Evolutionary conservation across 2,888 invertebrate genomes (phyloP).

Genomic region (Entomobrya multifasciata): DNA sequence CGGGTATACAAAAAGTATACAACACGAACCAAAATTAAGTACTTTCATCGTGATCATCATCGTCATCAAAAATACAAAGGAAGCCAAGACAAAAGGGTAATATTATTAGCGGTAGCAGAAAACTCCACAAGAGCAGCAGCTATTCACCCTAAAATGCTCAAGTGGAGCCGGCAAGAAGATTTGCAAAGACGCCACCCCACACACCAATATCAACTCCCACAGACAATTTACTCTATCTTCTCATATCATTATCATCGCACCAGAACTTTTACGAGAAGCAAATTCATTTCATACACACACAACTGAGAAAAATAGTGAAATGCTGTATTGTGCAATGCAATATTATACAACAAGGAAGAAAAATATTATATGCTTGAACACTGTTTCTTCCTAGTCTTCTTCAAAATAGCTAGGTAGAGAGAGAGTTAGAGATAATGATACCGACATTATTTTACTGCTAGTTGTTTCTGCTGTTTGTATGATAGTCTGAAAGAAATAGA

Average conservation of each 20-base stretch:
- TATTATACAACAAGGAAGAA: neutral
- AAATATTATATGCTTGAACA: constrained; percentile 4
- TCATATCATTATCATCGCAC: constrained; percentile 33
- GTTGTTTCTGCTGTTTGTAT: no score
- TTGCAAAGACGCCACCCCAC: constrained; percentile 59
- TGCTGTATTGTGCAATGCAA: constrained; percentile 20
- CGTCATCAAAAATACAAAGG: constrained; percentile 41
- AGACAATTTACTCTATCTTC: constrained; percentile 55
- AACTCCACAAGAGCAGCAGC: neutral
- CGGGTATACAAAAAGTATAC: neutral
- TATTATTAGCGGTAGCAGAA: constrained; percentile 61
- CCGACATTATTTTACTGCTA: neutral
- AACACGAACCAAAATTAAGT: constrained; percentile 18
- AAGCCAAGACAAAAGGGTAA: constrained; percentile 38
- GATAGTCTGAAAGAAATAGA: neutral
- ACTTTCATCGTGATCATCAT: constrained; percentile 39
- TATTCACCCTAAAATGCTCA: constrained; percentile 35
- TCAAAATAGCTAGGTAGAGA: constrained; percentile 34
- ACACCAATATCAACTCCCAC: constrained; percentile 65
- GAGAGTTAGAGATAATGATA: constrained; percentile 12
- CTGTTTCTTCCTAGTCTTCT: constrained; percentile 1
- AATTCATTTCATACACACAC: neutral
- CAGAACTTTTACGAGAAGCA: constrained; percentile 8
- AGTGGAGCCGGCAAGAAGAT: constrained; percentile 52
- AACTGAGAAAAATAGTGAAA: no score